Conservation (phyloP, 1,140 invertebrate species). For the Drosophila varians region DNA sequence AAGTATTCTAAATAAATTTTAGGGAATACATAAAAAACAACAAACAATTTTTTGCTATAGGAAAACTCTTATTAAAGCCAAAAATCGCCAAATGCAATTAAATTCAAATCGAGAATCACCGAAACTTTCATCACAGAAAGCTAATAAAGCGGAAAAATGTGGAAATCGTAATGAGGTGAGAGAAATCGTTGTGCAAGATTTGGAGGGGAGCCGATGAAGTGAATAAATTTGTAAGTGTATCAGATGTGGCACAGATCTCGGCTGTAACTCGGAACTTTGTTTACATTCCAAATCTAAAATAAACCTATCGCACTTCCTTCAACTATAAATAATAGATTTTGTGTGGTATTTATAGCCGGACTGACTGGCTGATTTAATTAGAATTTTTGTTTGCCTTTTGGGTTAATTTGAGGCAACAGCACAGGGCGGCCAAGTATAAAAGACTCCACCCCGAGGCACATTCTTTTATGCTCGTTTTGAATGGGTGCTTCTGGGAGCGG, state of each 20-base stretch:
- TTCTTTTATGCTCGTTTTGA: constrained; percentile 37
- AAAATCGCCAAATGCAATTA: constrained; percentile 59
- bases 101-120: constrained; percentile 27
- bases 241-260: constrained; percentile 39
- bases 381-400: constrained; percentile 31
- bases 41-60: no score
- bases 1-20: not conserved
- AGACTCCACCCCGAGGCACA: not conserved
- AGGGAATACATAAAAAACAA: not conserved
- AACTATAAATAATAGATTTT: constrained; percentile 31
- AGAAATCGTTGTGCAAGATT: constrained; percentile 49
- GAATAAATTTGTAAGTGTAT: constrained; percentile 50
- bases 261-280: constrained; percentile 28
- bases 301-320: constrained; percentile 30
- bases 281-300: constrained; percentile 30
- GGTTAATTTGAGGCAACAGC: constrained; percentile 52
- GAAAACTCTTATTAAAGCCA: not conserved
- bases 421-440: not conserved
- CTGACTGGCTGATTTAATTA: constrained; percentile 20
- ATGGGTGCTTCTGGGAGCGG: constrained; percentile 38
- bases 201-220: constrained; percentile 17
- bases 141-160: constrained; percentile 73
- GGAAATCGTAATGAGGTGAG: constrained; percentile 31
- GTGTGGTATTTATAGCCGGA: constrained; percentile 15
- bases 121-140: constrained; percentile 63